Evolutionary conservation across 2,888 invertebrate genomes (phyloP).

Genomic region (Ligdia adustata): DNA sequence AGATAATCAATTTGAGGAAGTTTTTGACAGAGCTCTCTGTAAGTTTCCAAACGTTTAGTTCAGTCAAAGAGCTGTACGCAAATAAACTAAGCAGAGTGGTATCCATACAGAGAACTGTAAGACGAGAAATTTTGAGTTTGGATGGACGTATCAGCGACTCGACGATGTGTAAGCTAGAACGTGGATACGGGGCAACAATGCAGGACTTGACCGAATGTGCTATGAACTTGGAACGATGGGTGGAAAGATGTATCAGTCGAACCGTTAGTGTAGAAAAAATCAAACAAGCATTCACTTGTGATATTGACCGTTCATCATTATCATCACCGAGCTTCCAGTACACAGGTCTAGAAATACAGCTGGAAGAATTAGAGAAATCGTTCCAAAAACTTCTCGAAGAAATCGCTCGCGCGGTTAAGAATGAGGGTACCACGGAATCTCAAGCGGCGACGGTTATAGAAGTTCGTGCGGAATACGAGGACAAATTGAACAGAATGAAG

Average conservation of each 20-base stretch:
- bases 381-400: constrained; percentile 70
- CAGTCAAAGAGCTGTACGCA: constrained; percentile 67
- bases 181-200: constrained; percentile 69
- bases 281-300: constrained; percentile 65
- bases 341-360: constrained; percentile 65
- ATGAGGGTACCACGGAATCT: constrained; percentile 54
- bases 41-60: constrained; percentile 67
- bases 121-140: constrained; percentile 65
- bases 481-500: constrained; percentile 91
- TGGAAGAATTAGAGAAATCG: constrained; percentile 70
- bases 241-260: constrained; percentile 61
- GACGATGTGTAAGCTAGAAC: constrained; percentile 63
- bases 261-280: constrained; percentile 68
- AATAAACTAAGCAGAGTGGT: constrained; percentile 67
- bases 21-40: constrained; percentile 69
- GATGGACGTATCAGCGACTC: constrained; percentile 60
- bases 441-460: constrained; percentile 75
- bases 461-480: constrained; percentile 87
- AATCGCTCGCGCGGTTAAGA: constrained; percentile 54
- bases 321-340: constrained; percentile 60
- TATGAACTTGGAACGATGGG: constrained; percentile 72
- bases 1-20: constrained; percentile 70
- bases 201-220: constrained; percentile 70
- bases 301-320: constrained; percentile 55
- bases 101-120: constrained; percentile 67